A percentile compares a stretch with the other conserved stretches of the same genome.
Evolutionary conservation across 2,888 invertebrate genomes (phyloP).

Genomic region (Rhaphigaster nebulosa): DNA sequence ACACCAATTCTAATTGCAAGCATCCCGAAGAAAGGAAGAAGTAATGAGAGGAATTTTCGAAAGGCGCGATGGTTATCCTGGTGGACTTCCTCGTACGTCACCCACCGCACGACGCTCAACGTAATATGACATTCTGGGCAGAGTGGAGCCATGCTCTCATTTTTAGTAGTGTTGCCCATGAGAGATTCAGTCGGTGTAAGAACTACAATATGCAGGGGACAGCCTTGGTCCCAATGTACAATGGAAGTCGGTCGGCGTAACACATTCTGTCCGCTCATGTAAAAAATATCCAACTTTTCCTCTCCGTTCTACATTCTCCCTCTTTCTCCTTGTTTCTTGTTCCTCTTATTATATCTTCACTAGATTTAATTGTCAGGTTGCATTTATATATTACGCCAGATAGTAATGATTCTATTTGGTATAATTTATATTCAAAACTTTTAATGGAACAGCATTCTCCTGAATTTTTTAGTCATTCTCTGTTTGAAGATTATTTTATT

Average conservation of each 20-base stretch:
- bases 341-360: neutral
- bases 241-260: constrained; percentile 43
- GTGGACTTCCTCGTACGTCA: constrained; percentile 13
- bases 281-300: constrained; percentile 19
- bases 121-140: constrained; percentile 18
- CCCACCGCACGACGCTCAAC: neutral
- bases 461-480: no score
- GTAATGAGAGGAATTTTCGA: constrained; percentile 8
- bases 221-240: constrained; percentile 29
- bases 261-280: constrained; percentile 22
- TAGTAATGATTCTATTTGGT: neutral
- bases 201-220: neutral
- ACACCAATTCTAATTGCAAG: neutral
- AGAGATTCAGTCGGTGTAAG: constrained; percentile 6
- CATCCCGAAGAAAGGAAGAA: neutral
- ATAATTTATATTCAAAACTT: neutral
- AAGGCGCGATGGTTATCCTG: neutral
- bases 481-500: no score
- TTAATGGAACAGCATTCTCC: no score
- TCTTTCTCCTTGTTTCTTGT: neutral
- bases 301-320: constrained; percentile 26
- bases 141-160: neutral
- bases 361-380: neutral
- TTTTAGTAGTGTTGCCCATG: neutral
- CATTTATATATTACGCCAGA: neutral